Conservation (phyloP, 1,140 invertebrate genomes). For the Drosophila lini region DNA sequence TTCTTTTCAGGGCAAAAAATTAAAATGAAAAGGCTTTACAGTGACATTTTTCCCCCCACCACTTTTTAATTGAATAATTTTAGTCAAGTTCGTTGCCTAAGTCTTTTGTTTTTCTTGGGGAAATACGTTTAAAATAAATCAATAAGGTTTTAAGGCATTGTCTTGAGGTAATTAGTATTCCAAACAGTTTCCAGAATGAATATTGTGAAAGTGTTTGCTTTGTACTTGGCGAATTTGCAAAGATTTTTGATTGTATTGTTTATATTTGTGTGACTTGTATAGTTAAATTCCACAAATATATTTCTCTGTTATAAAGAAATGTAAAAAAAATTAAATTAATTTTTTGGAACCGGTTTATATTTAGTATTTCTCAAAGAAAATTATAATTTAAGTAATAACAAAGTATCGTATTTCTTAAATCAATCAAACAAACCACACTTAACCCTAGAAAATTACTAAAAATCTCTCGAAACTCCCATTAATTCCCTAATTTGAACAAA, state of each 20-base stretch:
- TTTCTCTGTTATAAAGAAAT: too few species aligned
- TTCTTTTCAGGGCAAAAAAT: slow-evolving; percentile 7
- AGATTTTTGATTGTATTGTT: background rate
- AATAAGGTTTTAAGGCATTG: background rate
- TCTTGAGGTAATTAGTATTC: slow-evolving; percentile 2
- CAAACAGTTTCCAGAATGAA: background rate
- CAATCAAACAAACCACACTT: background rate
- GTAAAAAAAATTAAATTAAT: background rate
- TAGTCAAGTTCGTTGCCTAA: slow-evolving; percentile 58
- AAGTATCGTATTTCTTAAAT: background rate
- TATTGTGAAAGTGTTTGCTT: slow-evolving; percentile 21
- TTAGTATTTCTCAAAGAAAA: background rate
- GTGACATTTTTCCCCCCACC: background rate
- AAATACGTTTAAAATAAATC: slow-evolving; percentile 9
- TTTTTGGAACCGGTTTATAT: background rate
- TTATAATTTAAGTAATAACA: background rate
- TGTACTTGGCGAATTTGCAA: slow-evolving; percentile 3
- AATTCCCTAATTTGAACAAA: slow-evolving; percentile 1
- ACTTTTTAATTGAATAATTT: slow-evolving; percentile 26
- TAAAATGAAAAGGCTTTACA: background rate
- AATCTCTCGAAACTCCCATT: background rate
- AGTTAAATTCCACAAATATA: too few species aligned
- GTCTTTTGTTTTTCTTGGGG: slow-evolving; percentile 52
- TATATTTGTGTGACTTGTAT: background rate
- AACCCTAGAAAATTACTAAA: background rate